A percentile compares a stretch with the other conserved stretches of the same genome.
These are phyloP conservation scores for Anastrepha obliqua DNA, from an alignment of 1,140 invertebrate genomes.

Conservation along the genomic window DNA sequence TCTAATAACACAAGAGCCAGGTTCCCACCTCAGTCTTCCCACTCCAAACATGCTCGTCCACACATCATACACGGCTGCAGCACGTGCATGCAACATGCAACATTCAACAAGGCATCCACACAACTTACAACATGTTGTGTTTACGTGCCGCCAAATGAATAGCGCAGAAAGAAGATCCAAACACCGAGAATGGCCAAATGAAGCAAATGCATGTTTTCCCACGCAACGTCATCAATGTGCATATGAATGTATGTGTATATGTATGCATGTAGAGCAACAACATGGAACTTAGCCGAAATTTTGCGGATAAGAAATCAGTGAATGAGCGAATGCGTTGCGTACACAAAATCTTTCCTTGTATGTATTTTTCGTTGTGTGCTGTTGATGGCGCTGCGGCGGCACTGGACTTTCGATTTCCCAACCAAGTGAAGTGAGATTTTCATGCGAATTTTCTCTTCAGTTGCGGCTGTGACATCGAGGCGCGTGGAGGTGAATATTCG, in stretches of 20 bases:
- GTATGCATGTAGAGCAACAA: neutral
- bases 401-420: conserved; percentile 49
- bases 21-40: neutral
- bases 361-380: neutral
- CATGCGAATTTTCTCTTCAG: conserved; percentile 44
- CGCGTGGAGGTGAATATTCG: neutral
- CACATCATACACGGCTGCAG: neutral
- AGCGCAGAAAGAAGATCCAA: neutral
- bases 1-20: too few relatives aligned
- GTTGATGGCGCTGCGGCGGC: neutral
- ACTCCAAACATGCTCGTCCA: neutral
- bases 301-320: neutral
- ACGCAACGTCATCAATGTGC: conserved; percentile 32
- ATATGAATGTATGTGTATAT: neutral
- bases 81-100: conserved; percentile 24
- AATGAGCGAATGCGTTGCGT: neutral
- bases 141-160: neutral
- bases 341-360: neutral
- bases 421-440: conserved; percentile 45
- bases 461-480: conserved; percentile 46
- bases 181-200: neutral
- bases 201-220: conserved; percentile 32
- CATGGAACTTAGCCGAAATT: neutral
- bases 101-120: neutral
- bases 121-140: conserved; percentile 47